Base-by-base conservation (phyloP, 1,140 invertebrate species). In the Rhyacophila brunnea region DNA sequence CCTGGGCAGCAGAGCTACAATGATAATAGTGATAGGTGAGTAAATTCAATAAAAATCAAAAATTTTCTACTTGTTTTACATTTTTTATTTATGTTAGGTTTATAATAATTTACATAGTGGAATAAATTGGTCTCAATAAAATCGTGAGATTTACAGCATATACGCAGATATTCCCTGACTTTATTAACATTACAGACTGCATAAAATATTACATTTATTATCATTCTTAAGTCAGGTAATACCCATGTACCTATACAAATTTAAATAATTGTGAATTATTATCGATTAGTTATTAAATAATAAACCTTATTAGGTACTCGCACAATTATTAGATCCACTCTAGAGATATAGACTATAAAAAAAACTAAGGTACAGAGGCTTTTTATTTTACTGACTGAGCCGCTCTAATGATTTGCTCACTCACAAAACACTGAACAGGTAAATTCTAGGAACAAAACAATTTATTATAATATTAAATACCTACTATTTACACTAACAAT, bases 401-500 rank as follows among this genome's bases (percentile, higher is more conserved):
- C 15, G 38, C 15, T 40, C n/a, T n/a, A 40, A 15, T 40, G 11
- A 15, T 40, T 40, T 15, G 38, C 38, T 40, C 11, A 6, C 38
- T 28, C 23, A 28, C 23, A 40, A 40, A 28, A 28, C 23, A 28
- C 23, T 9, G 23, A 28, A 28, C 23, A 28, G 23, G 9, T 15
- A n/a, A 15, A 13, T 40, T 40, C 38, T 40, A 40, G 38, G 38
- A 40, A 40, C 38, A 40, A 40, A 40, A 40, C 38, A 40, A 40
- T 4, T 40, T 40, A 6, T 40, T n/a, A 40, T n/a, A 28, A 5
- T 28, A 3, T 28, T 28, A 28, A 28, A 28, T 28, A 28, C 23
- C 9, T n/a, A 40, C 11, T 40, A 40, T 40, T 40, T 40, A 40
- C 38, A 40, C 11, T 40, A n/a, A 40, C 38, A 13, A 40, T 40